phyloP scores from a whole-genome alignment of 2,888 invertebrate genomes.

The Athalia cordata region DNA sequence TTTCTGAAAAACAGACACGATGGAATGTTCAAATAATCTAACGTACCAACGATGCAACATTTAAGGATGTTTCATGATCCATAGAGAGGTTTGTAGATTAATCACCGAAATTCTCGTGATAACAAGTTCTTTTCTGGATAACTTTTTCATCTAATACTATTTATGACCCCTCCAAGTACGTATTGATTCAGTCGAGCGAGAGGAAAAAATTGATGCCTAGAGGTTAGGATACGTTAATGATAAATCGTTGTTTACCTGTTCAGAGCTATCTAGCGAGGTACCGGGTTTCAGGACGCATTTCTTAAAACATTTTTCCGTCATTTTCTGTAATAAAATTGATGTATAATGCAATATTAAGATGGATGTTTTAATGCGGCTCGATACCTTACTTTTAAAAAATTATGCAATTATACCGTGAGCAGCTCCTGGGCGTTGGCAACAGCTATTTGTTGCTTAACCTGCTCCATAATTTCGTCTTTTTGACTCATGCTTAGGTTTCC shows the following conservation, averaged over 20 bases:
- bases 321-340: constrained; percentile 81
- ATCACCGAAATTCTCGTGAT: too few species aligned
- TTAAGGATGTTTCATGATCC: not conserved
- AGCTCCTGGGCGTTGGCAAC: constrained; percentile 95
- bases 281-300: constrained; percentile 96
- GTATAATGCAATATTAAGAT: constrained; percentile 40
- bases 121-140: not conserved
- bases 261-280: constrained; percentile 89
- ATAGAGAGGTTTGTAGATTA: too few species aligned
- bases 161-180: not conserved
- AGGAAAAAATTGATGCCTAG: not conserved
- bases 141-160: not conserved
- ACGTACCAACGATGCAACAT: not conserved
- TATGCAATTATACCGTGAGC: constrained; percentile 80
- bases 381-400: constrained; percentile 32
- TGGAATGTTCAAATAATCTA: too few species aligned
- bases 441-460: constrained; percentile 96
- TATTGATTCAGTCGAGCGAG: not conserved
- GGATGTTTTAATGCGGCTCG: constrained; percentile 28
- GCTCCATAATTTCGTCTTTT: constrained; percentile 93
- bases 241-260: constrained; percentile 77
- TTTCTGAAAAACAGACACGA: constrained; percentile 80
- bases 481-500: constrained; percentile 80
- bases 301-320: constrained; percentile 97
- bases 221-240: constrained; percentile 49